A percentile compares a stretch with the other conserved stretches of the same genome.
phyloP scores from a whole-genome alignment of 2,113 vertebrate genomes.

The Eulemur macaco region DNA sequence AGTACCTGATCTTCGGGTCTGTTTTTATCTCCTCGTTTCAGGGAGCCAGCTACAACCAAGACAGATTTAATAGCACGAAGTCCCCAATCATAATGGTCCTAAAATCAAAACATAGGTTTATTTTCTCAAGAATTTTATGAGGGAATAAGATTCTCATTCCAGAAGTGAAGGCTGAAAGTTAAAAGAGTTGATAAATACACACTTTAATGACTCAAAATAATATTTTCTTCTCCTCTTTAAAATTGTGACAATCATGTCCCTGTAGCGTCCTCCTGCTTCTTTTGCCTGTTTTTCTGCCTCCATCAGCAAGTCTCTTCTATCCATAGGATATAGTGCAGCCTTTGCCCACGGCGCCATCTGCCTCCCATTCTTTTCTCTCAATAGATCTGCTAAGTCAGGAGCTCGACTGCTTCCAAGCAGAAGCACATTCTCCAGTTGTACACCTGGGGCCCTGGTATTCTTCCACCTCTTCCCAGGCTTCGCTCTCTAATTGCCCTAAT shows the following conservation, averaged over 20 bases:
- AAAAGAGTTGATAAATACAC: neutral
- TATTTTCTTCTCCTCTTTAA: neutral
- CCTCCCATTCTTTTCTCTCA: neutral
- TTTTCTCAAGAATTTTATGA: neutral
- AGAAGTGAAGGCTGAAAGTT: neutral
- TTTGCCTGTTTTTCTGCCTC: neutral
- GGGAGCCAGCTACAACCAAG: conserved; percentile 86
- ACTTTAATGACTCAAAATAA: neutral
- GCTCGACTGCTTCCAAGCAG: neutral
- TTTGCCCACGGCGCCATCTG: neutral
- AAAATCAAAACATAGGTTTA: conserved; percentile 54
- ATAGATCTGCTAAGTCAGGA: neutral
- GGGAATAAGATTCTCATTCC: neutral
- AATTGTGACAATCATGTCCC: neutral
- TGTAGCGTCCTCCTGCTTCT: neutral
- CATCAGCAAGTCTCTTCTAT: neutral
- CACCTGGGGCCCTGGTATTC: too few species aligned
- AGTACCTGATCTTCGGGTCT: conserved; percentile 88
- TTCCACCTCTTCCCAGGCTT: neutral
- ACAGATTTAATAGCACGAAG: conserved; percentile 88
- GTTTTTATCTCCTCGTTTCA: conserved; percentile 85
- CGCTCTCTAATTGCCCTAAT: neutral
- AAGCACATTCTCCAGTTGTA: too few species aligned
- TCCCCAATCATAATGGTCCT: conserved; percentile 90
- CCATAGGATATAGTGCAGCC: rapidly evolving